phyloP scores from a whole-genome alignment of 2,888 invertebrate genomes.

The Drosophila atripex region DNA sequence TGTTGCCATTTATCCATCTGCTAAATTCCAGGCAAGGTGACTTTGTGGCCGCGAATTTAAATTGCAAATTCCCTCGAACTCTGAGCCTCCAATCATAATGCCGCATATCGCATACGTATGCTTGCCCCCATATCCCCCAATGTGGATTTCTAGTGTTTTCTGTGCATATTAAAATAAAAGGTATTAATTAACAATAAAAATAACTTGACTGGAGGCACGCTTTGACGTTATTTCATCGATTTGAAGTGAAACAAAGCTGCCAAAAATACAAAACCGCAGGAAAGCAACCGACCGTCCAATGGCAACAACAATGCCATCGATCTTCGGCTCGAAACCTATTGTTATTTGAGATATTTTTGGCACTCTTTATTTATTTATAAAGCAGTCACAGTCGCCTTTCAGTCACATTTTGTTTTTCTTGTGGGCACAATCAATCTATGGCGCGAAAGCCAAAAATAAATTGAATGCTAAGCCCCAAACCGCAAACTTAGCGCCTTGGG shows the following conservation, averaged over 20 bases:
- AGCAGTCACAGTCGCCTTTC: constrained; percentile 49
- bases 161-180: constrained; percentile 66
- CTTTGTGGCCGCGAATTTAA: constrained; percentile 75
- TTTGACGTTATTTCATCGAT: constrained; percentile 71
- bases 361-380: constrained; percentile 70
- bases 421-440: constrained; percentile 49
- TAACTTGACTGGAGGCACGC: constrained; percentile 78
- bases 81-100: constrained; percentile 31
- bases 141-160: constrained; percentile 41
- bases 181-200: constrained; percentile 76
- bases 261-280: constrained; percentile 30
- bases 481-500: constrained; percentile 52
- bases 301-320: constrained; percentile 57
- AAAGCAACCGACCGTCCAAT: constrained; percentile 27
- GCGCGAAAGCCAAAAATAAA: constrained; percentile 72
- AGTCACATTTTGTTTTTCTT: constrained; percentile 39
- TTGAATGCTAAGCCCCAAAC: constrained; percentile 35
- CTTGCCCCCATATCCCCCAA: constrained; percentile 3
- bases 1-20: constrained; percentile 22
- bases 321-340: constrained; percentile 55
- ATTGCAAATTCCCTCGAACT: constrained; percentile 70
- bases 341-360: constrained; percentile 75
- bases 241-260: constrained; percentile 18
- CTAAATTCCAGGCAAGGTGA: constrained; percentile 80
- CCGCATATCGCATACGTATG: constrained; percentile 20